Percentiles rank a stretch among this genome's conserved stretches.
Evolutionary conservation across 2,797 vertebrate genomes (phyloP).

Genomic region (Pagetopsis macropterus): DNA sequence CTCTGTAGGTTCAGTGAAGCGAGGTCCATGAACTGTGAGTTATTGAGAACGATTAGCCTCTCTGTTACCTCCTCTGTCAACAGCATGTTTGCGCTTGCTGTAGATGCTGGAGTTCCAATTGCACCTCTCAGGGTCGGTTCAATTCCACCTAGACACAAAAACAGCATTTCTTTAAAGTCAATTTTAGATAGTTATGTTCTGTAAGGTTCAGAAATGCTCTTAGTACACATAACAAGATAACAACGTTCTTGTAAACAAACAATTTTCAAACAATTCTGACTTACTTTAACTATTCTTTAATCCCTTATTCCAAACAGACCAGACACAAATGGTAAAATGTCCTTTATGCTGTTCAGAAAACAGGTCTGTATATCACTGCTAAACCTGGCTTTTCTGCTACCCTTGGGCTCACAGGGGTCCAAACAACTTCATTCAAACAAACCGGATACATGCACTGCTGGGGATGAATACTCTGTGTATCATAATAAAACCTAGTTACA

Average conservation of each 20-base stretch:
- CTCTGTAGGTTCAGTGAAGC: constrained; percentile 94
- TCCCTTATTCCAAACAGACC: background rate
- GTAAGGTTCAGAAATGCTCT: background rate
- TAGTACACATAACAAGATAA: background rate
- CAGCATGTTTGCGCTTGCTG: constrained; percentile 80
- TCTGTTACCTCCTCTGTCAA: constrained; percentile 90
- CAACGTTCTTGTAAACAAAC: background rate
- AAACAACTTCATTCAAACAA: constrained; percentile 39
- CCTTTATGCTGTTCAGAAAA: constrained; percentile 23
- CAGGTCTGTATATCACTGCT: constrained; percentile 16
- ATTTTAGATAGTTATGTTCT: background rate
- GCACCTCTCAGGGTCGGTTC: constrained; percentile 91
- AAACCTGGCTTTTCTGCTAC: constrained; percentile 21
- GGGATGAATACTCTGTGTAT: constrained; percentile 10
- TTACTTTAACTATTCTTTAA: background rate
- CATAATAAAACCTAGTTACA: constrained; percentile 28
- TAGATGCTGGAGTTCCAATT: constrained; percentile 84
- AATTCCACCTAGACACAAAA: constrained; percentile 86
- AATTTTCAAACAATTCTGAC: background rate
- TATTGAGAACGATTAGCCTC: constrained; percentile 85
- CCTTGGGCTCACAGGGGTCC: constrained; percentile 8
- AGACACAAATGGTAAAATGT: background rate
- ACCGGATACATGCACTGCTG: constrained; percentile 17
- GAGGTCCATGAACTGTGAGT: constrained; percentile 86
- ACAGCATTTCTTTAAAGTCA: background rate